A percentile compares a stretch with the other conserved stretches of the same genome.
Evolutionary conservation across 2,113 vertebrate genomes (phyloP).

Genomic region (Porphyrio hochstetteri): DNA sequence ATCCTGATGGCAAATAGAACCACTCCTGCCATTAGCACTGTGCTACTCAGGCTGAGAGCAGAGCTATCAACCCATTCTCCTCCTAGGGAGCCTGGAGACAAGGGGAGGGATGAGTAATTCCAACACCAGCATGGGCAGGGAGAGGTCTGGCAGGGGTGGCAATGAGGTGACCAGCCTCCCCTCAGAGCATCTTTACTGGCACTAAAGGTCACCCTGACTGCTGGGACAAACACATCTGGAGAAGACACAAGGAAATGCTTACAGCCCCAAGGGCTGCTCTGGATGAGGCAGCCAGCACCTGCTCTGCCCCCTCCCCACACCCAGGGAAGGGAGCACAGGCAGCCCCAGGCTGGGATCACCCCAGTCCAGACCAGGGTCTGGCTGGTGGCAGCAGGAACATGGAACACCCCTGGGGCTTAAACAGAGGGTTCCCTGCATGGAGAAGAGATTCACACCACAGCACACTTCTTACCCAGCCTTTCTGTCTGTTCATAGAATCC

Average conservation of each 20-base stretch:
- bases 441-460: neutral
- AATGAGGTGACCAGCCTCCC: neutral
- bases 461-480: neutral
- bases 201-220: neutral
- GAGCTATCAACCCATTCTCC: neutral
- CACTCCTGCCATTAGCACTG: neutral
- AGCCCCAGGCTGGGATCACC: neutral
- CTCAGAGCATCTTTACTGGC: neutral
- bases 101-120: neutral
- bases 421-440: neutral
- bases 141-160: neutral
- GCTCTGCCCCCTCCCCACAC: too few relatives aligned
- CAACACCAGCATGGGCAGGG: fast-evolving
- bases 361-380: neutral
- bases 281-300: too few relatives aligned
- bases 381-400: neutral
- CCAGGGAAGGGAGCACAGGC: neutral
- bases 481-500: too few relatives aligned
- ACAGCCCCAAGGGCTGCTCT: too few relatives aligned
- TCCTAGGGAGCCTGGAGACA: neutral
- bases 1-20: neutral
- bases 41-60: neutral
- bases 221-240: neutral
- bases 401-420: neutral
- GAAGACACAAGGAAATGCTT: too few relatives aligned